Evolutionary conservation across 2,797 vertebrate genomes (phyloP).

Genomic region (Choloepus didactylus): DNA sequence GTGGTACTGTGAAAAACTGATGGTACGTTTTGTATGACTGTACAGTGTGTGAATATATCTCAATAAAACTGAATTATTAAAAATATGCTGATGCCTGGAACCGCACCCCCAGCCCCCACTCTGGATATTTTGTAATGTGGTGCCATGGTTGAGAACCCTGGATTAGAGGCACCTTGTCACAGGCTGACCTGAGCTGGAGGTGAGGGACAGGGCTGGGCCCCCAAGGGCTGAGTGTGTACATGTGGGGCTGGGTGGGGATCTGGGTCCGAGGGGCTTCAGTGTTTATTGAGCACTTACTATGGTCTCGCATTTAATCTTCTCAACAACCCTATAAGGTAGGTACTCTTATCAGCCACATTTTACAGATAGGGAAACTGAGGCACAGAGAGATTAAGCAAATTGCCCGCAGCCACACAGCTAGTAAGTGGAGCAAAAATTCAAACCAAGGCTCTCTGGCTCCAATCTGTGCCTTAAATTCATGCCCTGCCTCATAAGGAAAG

Average conservation of each 20-base stretch:
- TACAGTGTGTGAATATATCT: no score
- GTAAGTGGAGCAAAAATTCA: constrained; percentile 28
- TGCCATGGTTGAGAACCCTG: not conserved
- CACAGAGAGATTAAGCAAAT: not conserved
- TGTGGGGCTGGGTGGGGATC: not conserved
- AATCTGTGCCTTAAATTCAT: constrained; percentile 19
- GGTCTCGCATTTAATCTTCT: not conserved
- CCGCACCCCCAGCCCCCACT: not conserved
- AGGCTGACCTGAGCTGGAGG: not conserved
- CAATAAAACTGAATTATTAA: no score
- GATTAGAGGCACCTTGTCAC: not conserved
- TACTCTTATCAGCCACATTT: constrained; percentile 6
- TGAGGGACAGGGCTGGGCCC: not conserved
- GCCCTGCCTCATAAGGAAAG: not conserved
- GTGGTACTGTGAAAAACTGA: no score
- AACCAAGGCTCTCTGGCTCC: not conserved
- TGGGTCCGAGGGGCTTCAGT: not conserved
- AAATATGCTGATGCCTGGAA: not conserved
- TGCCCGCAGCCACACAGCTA: not conserved
- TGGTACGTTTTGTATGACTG: no score
- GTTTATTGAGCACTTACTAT: constrained; percentile 1
- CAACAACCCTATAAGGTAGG: not conserved
- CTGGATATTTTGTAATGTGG: not conserved
- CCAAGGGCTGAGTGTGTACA: not conserved
- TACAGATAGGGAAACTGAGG: constrained; percentile 35